These are phyloP conservation scores for Hiodon tergisus DNA, from an alignment of 2,113 vertebrate genomes.

Conservation along the genomic window DNA sequence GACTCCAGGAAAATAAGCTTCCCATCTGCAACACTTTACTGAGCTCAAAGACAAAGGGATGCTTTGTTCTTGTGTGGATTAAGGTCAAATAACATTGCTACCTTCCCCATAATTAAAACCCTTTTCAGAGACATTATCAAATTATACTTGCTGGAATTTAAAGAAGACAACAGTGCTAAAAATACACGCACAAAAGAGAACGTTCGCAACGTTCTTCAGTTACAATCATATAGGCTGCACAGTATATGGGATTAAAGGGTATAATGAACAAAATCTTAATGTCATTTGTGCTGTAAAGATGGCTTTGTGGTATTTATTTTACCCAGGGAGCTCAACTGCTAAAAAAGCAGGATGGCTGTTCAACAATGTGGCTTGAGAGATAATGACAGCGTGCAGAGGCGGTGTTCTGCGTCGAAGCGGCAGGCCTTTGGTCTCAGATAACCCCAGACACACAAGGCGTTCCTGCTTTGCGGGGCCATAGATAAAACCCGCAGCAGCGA, in stretches of 20 bases:
- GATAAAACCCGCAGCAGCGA: background rate
- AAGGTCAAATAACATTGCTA: too few species aligned
- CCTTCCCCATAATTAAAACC: too few species aligned
- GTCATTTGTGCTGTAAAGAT: background rate
- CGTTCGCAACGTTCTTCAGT: too few species aligned
- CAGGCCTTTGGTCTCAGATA: background rate
- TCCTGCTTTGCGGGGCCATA: background rate
- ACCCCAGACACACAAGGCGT: slow-evolving; percentile 22
- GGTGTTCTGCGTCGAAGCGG: background rate
- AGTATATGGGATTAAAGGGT: background rate
- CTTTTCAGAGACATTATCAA: too few species aligned
- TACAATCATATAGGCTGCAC: background rate
- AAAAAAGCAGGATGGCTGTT: background rate
- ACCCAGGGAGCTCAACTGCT: background rate
- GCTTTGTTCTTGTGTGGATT: too few species aligned
- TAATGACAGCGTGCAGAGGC: background rate
- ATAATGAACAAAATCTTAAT: background rate
- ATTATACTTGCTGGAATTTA: too few species aligned
- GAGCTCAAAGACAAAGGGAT: too few species aligned
- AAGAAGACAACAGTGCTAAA: too few species aligned
- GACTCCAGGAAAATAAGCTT: too few species aligned
- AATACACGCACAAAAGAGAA: too few species aligned
- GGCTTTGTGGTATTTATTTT: too few species aligned
- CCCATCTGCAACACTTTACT: too few species aligned
- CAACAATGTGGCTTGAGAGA: background rate